These are phyloP conservation scores for Bradypodion ventrale DNA, from an alignment of 2,797 vertebrate species.

Conservation along the genomic window DNA sequence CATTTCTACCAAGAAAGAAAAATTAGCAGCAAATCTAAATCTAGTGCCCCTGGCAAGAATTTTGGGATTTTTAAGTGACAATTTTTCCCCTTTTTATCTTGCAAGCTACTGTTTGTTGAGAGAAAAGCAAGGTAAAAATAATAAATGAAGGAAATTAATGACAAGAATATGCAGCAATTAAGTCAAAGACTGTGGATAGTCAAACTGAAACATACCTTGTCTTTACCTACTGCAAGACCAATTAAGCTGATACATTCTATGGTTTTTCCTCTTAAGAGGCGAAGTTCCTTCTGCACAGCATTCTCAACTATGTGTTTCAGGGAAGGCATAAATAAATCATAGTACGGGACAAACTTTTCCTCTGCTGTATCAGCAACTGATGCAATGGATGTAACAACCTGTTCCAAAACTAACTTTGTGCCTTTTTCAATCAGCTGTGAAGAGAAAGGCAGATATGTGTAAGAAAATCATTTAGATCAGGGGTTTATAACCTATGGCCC, in stretches of 20 bases:
- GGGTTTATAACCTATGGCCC: too few relatives aligned
- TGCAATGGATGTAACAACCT: slow-evolving; percentile 98
- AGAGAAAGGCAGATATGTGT: slow-evolving; percentile 33
- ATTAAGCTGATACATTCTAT: slow-evolving; percentile 99
- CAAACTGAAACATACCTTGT: slow-evolving; percentile 82
- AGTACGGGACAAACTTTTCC: slow-evolving; percentile 98
- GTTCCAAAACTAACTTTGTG: slow-evolving; percentile 97
- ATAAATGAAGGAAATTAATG: neutral
- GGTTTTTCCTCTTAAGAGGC: slow-evolving; percentile 95
- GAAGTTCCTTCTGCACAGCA: slow-evolving; percentile 94
- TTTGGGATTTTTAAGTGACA: neutral
- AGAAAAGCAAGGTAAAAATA: neutral
- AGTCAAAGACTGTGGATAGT: neutral
- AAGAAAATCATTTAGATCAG: slow-evolving; percentile 4
- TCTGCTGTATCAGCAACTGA: slow-evolving; percentile 98
- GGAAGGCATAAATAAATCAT: slow-evolving; percentile 97
- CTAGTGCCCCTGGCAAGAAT: neutral
- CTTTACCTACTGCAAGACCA: slow-evolving; percentile 96
- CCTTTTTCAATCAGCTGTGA: slow-evolving; percentile 95
- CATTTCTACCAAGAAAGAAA: neutral
- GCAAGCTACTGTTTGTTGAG: too few relatives aligned
- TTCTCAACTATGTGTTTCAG: slow-evolving; percentile 98
- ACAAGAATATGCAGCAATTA: neutral
- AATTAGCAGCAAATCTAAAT: neutral
- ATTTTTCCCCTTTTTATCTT: neutral